Base-by-base conservation (phyloP, 2,888 invertebrate genomes). In the Coenonympha glycerion region DNA sequence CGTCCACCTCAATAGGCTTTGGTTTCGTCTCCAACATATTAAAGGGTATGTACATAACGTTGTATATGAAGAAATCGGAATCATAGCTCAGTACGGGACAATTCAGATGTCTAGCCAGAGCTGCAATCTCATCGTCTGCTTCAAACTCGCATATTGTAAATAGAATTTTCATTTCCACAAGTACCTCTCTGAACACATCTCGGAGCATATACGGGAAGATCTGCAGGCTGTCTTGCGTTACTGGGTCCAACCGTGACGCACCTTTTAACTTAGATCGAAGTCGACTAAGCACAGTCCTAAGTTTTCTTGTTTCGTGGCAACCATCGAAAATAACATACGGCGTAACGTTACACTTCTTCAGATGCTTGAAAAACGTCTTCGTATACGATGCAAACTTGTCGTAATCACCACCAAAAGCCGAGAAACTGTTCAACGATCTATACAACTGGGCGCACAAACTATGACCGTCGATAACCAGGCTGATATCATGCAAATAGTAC, bases 1-100 rank as follows among this genome's bases (percentile, higher is more conserved):
- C 74, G 56, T 78, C 61, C 15, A 71, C 63, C 16, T 71, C 69
- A 26, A 76, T 56, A 1, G 60, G 60, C 34, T 64, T 73, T 4
- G 82, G 73, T 68, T 88, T 88, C 4, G 87, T 73, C 3, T 91
- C 89, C 8, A 95, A 68, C 18, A 91, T 91, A 22, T 90, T 87
- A 58, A 95, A 91, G 0, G 95, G 95, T 58, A 98, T 92, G 62
- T 95, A 96, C 1, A 89, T 78, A 0, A 95, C 91, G 78, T 95
- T 93, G 76, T 93, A 95, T 57, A 98, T 92, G 67, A 92, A 97
- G 79, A 97, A 98, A 80, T 98, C 98, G 0, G 97, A 97, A 78
- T 98, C 98, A 62, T 93, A 94, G 66, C 96, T 97, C 3, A 98
- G 73, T 2, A 98, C 92, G 0, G 97, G 97, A 64, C 96, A 97